Evolutionary conservation across 2,113 vertebrate genomes (phyloP).

Genomic region (Caloenas nicobarica): DNA sequence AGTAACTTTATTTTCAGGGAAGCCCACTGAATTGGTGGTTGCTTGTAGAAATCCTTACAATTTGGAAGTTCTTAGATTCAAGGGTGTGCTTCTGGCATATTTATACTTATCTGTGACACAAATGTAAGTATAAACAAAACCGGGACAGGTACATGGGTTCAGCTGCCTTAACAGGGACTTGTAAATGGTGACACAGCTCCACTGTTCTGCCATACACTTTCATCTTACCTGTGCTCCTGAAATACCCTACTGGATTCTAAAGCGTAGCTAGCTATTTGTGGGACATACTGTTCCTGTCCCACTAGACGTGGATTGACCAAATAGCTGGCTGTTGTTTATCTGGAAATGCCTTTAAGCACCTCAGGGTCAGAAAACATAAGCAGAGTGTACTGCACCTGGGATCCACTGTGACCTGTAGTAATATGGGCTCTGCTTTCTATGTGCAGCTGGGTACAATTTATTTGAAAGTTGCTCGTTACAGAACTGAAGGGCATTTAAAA

Average conservation of each 20-base stretch:
- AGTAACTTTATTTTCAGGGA: not conserved
- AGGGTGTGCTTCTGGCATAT: not conserved
- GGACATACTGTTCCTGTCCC: not conserved
- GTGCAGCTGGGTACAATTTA: not conserved
- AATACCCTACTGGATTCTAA: not conserved
- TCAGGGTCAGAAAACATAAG: not conserved
- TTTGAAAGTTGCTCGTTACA: not conserved
- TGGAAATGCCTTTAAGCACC: not conserved
- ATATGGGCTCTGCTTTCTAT: not conserved
- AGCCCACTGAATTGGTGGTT: not conserved
- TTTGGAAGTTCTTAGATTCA: not conserved
- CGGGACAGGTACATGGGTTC: not conserved
- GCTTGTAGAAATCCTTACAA: not conserved
- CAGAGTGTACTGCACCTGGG: not conserved
- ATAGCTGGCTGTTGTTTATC: not conserved
- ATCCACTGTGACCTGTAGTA: not conserved
- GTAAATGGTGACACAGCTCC: not conserved
- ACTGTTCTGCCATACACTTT: fast-evolving
- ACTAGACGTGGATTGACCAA: not conserved
- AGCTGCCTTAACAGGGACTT: not conserved
- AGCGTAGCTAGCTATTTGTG: not conserved
- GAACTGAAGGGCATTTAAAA: not conserved
- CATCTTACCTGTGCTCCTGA: not conserved
- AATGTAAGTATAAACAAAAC: not conserved
- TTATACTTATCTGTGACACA: not conserved